A percentile compares a stretch with the other conserved stretches of the same genome.
Evolutionary conservation across 2,797 vertebrate species (phyloP).

Genomic region (Melopsittacus undulatus): DNA sequence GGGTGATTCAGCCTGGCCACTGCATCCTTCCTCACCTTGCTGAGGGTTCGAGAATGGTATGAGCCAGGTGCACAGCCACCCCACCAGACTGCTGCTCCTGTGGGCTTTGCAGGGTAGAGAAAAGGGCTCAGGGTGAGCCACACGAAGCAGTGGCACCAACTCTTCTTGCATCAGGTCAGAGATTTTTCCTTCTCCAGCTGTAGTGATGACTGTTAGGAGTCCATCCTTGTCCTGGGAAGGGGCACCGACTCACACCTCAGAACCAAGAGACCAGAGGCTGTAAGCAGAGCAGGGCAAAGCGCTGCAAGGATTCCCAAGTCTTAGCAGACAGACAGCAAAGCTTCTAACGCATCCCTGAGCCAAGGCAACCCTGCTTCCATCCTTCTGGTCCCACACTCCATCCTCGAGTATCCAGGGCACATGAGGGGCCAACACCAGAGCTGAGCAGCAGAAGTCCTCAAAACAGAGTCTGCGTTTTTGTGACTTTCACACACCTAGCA

Average conservation of each 20-base stretch:
- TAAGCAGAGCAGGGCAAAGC: neutral
- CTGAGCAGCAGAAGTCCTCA: neutral
- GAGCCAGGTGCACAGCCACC: neutral
- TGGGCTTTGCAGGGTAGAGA: neutral
- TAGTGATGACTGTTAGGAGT: accelerated
- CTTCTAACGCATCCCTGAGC: neutral
- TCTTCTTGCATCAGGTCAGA: neutral
- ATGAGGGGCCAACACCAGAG: neutral
- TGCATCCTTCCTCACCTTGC: neutral
- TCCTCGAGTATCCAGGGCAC: accelerated
- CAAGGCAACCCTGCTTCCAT: neutral
- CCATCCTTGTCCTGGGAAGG: neutral
- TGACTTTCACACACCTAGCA: neutral
- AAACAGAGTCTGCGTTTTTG: accelerated
- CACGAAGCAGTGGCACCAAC: accelerated
- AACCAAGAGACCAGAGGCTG: neutral
- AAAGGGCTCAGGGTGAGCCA: accelerated
- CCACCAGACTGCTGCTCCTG: neutral
- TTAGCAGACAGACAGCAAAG: accelerated
- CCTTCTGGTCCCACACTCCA: accelerated
- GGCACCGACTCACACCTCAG: accelerated
- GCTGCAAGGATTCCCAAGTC: neutral
- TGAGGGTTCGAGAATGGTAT: accelerated
- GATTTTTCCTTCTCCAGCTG: neutral
- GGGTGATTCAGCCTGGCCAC: neutral